Conservation (phyloP, 1,140 invertebrate species). For the Drosophila tropicalis region DNA sequence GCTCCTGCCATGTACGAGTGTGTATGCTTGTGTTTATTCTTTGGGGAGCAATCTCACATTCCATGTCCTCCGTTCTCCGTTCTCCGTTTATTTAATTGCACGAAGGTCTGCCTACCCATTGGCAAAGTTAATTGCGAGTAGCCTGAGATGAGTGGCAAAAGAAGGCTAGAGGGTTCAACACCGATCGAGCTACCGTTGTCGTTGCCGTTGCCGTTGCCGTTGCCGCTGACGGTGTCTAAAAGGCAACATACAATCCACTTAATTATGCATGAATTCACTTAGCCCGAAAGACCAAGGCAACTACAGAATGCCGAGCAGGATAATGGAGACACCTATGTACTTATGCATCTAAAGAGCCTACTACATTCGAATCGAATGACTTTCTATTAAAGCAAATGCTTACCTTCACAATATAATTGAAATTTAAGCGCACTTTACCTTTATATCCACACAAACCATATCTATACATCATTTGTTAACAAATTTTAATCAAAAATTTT, state of each 20-base stretch:
- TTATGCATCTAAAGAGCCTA: not conserved
- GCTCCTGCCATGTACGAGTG: not conserved
- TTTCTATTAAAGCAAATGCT: not conserved
- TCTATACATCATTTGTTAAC: no score
- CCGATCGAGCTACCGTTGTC: constrained; percentile 27
- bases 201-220: no score
- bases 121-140: constrained; percentile 57
- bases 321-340: not conserved
- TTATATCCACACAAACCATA: no score
- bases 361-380: not conserved
- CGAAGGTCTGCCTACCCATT: constrained; percentile 41
- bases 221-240: constrained; percentile 19
- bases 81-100: constrained; percentile 39
- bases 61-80: constrained; percentile 18
- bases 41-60: constrained; percentile 50
- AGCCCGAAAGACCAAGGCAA: constrained; percentile 8
- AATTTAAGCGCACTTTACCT: no score
- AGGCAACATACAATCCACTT: constrained; percentile 39
- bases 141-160: constrained; percentile 50
- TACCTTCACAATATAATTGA: not conserved
- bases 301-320: not conserved
- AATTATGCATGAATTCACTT: constrained; percentile 63
- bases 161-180: not conserved
- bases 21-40: constrained; percentile 43
- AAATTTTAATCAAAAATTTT: no score